Base-by-base conservation (phyloP, 2,113 vertebrate genomes). In the Cromileptes altivelis region DNA sequence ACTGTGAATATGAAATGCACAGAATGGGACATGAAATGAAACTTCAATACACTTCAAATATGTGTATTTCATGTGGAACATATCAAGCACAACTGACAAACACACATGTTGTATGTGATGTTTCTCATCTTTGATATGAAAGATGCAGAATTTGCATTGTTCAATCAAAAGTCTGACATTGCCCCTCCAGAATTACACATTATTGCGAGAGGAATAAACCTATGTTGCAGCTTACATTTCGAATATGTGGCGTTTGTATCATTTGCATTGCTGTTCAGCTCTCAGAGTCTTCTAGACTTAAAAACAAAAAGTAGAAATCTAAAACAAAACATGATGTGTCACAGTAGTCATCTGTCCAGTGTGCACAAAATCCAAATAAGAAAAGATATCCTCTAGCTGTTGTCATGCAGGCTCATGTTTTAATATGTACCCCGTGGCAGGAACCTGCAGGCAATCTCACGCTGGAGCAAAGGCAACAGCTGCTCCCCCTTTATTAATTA, bases 401-500 rank as follows among this genome's bases (percentile, higher is more conserved):
- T 78, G 75, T 78, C 80, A 52, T 65, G 70, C 73, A 70, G n/a
- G 21, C 50, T 81, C 19, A 1, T 64, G 40, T 69, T 91, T 84
- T 86, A 52, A 64, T 81, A 49, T 56, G 50, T 40, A 45, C 70
- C 85, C 83, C 52, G 60, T 57, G 78, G 90, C 71, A 76, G 10
- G 25, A 84, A 68, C 79, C 78, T 90, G 76, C 33, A 47, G 88
- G 85, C 83, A 58, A 75, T 55, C 45, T 55, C 49, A 65, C 56
- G 1, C 42, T 14, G 60, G 57, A 72, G 81, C 73, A 50, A 14
- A 77, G 56, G 71, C 73, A 91, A 53, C 89, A 78, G 87, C 84
- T 87, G 88, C 76, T 81, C 61, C 68, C 85, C 40, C 52, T 82
- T 89, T 81, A 89, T 89, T 92, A 75, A 91, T 89, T 84, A 76